Evolutionary conservation across 1,140 invertebrate species (phyloP).

Genomic region (Trachymyrmex cornetzi): DNA sequence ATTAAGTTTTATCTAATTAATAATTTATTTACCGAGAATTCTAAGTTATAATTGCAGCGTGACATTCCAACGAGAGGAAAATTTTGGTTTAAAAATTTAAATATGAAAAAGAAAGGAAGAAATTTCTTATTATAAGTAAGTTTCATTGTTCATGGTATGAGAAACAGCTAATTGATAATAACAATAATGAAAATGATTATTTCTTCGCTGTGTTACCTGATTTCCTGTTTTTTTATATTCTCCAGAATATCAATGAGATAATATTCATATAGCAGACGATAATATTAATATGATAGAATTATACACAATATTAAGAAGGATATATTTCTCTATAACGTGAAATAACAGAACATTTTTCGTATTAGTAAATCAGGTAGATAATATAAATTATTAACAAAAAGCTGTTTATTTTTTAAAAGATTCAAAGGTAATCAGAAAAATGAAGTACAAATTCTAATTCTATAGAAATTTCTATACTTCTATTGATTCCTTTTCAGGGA

Average conservation of each 20-base stretch:
- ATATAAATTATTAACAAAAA: not conserved
- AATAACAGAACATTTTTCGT: not conserved
- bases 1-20: constrained; percentile 35
- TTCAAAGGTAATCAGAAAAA: not conserved
- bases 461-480: not conserved
- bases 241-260: not conserved
- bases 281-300: not conserved
- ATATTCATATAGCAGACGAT: not conserved
- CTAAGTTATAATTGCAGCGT: not conserved
- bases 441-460: not conserved
- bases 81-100: not conserved
- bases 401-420: not conserved
- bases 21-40: constrained; percentile 13
- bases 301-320: not conserved
- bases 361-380: not conserved
- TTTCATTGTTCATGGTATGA: not conserved
- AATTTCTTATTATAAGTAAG: not conserved
- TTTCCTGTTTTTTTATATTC: not conserved
- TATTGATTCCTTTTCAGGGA: not conserved
- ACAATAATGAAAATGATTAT: not conserved
- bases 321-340: not conserved
- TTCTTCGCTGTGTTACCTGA: not conserved
- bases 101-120: not conserved
- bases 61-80: not conserved
- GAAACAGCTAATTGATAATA: not conserved